Evolutionary conservation across 2,797 vertebrate genomes (phyloP).

Genomic region (Parotocinclus haroldoi): DNA sequence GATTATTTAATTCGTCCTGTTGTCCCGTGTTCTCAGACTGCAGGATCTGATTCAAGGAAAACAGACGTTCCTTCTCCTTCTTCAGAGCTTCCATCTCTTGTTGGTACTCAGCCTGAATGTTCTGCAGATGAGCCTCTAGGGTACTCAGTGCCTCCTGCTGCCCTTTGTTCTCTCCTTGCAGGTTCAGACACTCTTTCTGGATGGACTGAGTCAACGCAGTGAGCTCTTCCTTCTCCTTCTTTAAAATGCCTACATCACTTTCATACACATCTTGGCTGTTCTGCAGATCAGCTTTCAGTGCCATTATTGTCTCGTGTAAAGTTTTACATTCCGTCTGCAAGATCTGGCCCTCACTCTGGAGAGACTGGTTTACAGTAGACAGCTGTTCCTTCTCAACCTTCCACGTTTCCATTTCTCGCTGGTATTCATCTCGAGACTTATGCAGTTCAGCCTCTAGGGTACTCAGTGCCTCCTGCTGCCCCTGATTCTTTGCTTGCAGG

Average conservation of each 20-base stretch:
- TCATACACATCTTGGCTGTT: not conserved
- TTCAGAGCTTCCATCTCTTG: not conserved
- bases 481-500: conserved; percentile 38
- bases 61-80: not conserved
- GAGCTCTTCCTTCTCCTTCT: conserved; percentile 3
- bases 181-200: conserved; percentile 4
- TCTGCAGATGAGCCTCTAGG: not conserved
- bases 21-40: not conserved
- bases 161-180: not conserved
- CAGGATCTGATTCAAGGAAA: not conserved
- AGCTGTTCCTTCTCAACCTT: conserved; percentile 11
- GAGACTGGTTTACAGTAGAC: not conserved
- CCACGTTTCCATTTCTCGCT: not conserved
- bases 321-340: not conserved
- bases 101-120: not conserved
- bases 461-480: conserved; percentile 40
- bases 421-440: not conserved
- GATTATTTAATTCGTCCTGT: not conserved
- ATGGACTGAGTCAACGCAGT: conserved; percentile 1
- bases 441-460: not conserved
- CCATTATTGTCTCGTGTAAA: not conserved
- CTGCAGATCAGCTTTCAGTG: not conserved
- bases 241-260: not conserved
- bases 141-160: not conserved
- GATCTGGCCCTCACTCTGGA: not conserved